Base-by-base conservation (phyloP, 2,113 vertebrate species). In the Helogale parvula region DNA sequence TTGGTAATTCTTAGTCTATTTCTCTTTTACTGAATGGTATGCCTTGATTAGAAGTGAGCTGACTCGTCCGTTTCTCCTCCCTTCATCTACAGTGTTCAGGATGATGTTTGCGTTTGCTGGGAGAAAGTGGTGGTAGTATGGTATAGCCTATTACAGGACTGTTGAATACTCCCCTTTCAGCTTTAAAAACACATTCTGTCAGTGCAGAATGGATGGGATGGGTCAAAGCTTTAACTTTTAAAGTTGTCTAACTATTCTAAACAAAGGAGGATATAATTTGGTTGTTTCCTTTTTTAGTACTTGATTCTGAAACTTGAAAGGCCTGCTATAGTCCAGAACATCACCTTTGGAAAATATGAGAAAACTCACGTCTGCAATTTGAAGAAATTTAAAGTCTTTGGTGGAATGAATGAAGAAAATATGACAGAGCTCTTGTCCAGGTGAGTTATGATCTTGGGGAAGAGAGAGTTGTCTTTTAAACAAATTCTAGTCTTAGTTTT, bases 361-460 rank as follows among this genome's bases (percentile, higher is more conserved):
- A 99, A 99, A 98, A 99, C 99, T 0, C 99, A 99, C 7, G 99
- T 99, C 89, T 99, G 99, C 98, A 99, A 99, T 99, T 99, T 99
- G 97, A 99, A 99, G 99, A 99, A 99, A 98, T 99, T 99, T 98
- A 99, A 99, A 98, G 99, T 99, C 97, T 99, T 99, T 96, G 99
- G 99, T 97, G 99, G 99, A 57, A 99, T 99, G 99, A 99, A 99
- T 95, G 99, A 99, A 98, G 99, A 99, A 98, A 99, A 99, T 98
- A 99, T 99, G 99, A 99, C 99, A 14, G 99, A 99, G 95, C 99
- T 99, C 15, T 98, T 99, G 97, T 99, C 99, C 97, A 99, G 99
- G 99, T 99, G 98, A 99, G 99, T 97, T 2, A 1, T 38, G 69
- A 94, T 88, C 97, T 93, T 25, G 60, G 52, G 16, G 66, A 65